Evolutionary conservation across 1,140 invertebrate species (phyloP).

Genomic region (Colletes gigas): DNA sequence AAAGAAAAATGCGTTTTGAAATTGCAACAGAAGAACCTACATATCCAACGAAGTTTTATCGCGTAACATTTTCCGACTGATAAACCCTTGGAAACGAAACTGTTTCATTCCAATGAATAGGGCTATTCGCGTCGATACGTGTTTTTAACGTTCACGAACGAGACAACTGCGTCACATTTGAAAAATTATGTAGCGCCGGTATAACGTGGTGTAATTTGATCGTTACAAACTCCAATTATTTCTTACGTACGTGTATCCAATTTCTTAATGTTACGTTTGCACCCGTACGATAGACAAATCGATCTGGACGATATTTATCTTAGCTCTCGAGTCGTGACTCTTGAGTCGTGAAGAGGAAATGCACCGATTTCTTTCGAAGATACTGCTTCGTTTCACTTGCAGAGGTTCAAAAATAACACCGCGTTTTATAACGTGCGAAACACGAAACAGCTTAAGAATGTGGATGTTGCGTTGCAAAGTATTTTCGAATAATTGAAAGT

Average conservation of each 20-base stretch:
- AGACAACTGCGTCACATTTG: too few species aligned
- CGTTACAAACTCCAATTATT: background rate
- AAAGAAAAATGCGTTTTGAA: conserved; percentile 34
- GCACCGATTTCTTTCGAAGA: conserved; percentile 30
- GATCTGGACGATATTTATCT: conserved; percentile 18
- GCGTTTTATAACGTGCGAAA: conserved; percentile 24
- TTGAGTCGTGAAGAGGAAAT: conserved; percentile 20
- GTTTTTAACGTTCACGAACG: too few species aligned
- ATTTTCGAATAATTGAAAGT: background rate
- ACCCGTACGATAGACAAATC: background rate
- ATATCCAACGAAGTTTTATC: conserved; percentile 4
- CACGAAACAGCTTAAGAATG: conserved; percentile 18
- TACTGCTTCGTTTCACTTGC: conserved; percentile 20
- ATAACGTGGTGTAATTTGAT: background rate
- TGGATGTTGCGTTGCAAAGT: background rate
- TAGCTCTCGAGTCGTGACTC: conserved; percentile 8
- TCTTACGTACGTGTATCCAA: background rate
- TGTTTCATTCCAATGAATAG: too few species aligned
- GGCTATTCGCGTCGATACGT: too few species aligned
- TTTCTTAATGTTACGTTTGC: background rate
- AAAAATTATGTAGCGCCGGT: too few species aligned
- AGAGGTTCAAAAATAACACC: conserved; percentile 34
- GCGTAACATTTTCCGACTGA: background rate
- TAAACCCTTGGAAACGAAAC: background rate
- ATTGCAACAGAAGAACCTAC: conserved; percentile 2